phyloP scores from a whole-genome alignment of 2,888 invertebrate species.

The Drosophila subquinaria region DNA sequence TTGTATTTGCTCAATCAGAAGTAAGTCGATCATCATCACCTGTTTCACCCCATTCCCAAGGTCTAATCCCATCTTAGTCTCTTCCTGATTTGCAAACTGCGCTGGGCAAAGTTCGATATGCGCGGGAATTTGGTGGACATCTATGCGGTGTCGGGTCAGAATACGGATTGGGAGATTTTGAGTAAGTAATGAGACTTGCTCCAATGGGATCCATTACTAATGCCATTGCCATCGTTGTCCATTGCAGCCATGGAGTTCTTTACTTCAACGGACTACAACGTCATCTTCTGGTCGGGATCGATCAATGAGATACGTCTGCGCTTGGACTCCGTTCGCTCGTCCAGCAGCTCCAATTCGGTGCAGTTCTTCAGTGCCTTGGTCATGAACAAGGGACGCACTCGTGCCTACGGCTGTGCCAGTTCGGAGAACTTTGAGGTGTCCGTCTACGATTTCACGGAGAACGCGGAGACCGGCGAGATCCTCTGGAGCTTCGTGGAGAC shows the following conservation, averaged over 20 bases:
- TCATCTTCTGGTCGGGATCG: slow-evolving; percentile 93
- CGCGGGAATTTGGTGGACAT: slow-evolving; percentile 90
- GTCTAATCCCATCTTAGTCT: slow-evolving; percentile 84
- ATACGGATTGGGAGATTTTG: slow-evolving; percentile 90
- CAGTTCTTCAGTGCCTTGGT: slow-evolving; percentile 87
- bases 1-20: slow-evolving; percentile 89
- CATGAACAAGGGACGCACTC: slow-evolving; percentile 89
- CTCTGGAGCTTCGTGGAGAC: slow-evolving; percentile 88
- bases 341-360: slow-evolving; percentile 65
- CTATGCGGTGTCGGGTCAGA: slow-evolving; percentile 87
- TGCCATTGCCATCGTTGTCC: background rate
- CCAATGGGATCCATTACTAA: background rate
- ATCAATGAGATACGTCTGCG: slow-evolving; percentile 91
- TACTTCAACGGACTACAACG: slow-evolving; percentile 89
- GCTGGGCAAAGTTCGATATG: slow-evolving; percentile 92
- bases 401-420: slow-evolving; percentile 90
- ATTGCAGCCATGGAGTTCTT: slow-evolving; percentile 89
- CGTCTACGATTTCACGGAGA: slow-evolving; percentile 71
- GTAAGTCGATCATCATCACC: slow-evolving; percentile 51
- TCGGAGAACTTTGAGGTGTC: slow-evolving; percentile 88
- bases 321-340: slow-evolving; percentile 87
- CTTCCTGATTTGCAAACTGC: slow-evolving; percentile 91
- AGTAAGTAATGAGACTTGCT: slow-evolving; percentile 86
- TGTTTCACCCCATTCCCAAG: too few species aligned
- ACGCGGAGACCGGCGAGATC: slow-evolving; percentile 65